A percentile compares a stretch with the other conserved stretches of the same genome.
These are phyloP conservation scores for Crocallis elinguaria DNA, from an alignment of 2,888 invertebrate species.

Conservation along the genomic window DNA sequence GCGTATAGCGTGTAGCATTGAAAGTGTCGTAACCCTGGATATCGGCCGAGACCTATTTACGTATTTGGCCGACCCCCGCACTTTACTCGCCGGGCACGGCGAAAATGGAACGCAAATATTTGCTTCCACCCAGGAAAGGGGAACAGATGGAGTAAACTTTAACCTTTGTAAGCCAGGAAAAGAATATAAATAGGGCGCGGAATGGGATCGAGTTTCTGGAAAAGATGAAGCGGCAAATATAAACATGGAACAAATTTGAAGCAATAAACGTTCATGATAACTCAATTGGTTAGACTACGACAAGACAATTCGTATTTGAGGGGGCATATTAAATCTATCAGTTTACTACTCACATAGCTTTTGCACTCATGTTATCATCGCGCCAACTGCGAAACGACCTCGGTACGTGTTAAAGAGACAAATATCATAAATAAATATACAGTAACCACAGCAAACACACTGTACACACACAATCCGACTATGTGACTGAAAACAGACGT, in stretches of 20 bases:
- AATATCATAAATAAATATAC: slow-evolving; percentile 50
- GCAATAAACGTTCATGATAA: neutral
- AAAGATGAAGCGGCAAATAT: slow-evolving; percentile 4
- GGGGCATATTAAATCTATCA: neutral
- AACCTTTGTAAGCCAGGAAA: slow-evolving; percentile 22
- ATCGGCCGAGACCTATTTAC: slow-evolving; percentile 62
- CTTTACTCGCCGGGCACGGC: slow-evolving; percentile 32
- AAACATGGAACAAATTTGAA: slow-evolving; percentile 1
- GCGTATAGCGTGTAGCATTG: slow-evolving; percentile 37
- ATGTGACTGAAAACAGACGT: slow-evolving; percentile 59
- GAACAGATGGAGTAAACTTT: slow-evolving; percentile 29
- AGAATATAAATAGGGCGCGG: slow-evolving; percentile 17
- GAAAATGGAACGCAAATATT: slow-evolving; percentile 60
- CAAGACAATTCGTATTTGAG: neutral
- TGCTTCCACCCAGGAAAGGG: slow-evolving; percentile 41
- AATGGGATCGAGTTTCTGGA: slow-evolving; percentile 8
- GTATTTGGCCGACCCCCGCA: slow-evolving; percentile 47
- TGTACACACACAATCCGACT: slow-evolving; percentile 49
- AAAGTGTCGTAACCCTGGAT: slow-evolving; percentile 40
- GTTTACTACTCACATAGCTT: slow-evolving; percentile 52
- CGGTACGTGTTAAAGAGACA: slow-evolving; percentile 42
- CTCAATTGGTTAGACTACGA: neutral
- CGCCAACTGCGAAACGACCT: slow-evolving; percentile 28
- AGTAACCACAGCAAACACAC: slow-evolving; percentile 42
- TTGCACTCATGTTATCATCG: slow-evolving; percentile 55